Percentiles rank a stretch among this genome's conserved stretches.
Evolutionary conservation across 2,113 vertebrate species (phyloP).

Genomic region (Labeo catla): DNA sequence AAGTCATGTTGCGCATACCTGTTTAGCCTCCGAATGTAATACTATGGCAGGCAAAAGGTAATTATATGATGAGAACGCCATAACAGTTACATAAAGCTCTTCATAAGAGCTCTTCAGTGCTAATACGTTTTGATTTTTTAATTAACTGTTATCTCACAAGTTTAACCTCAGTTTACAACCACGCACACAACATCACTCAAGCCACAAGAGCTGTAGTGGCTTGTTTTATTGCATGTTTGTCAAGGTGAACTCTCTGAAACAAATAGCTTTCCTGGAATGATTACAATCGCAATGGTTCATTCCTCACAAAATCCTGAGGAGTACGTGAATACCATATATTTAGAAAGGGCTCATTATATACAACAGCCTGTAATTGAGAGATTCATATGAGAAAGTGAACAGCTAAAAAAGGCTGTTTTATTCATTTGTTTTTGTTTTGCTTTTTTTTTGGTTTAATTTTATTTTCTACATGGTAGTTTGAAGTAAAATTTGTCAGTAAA

Average conservation of each 20-base stretch:
- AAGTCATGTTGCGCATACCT: conserved; percentile 27
- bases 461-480: not conserved
- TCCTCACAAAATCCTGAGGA: not conserved
- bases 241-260: not conserved
- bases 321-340: not conserved
- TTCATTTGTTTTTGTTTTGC: not conserved
- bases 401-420: not conserved
- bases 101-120: not conserved
- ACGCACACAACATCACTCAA: not conserved
- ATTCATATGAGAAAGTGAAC: not conserved
- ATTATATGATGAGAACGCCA: not conserved
- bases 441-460: not conserved
- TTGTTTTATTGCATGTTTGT: conserved; percentile 5
- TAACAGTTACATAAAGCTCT: conserved; percentile 2
- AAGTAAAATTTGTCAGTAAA: not conserved
- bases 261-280: not conserved
- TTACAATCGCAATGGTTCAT: not conserved
- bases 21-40: not conserved
- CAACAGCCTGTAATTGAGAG: not conserved
- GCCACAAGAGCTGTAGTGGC: not conserved
- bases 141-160: not conserved
- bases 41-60: no score
- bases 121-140: conserved; percentile 38
- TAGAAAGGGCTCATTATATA: not conserved
- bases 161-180: conserved; percentile 19